phyloP scores from a whole-genome alignment of 2,888 invertebrate species.

The Zootermopsis nevadensis region DNA sequence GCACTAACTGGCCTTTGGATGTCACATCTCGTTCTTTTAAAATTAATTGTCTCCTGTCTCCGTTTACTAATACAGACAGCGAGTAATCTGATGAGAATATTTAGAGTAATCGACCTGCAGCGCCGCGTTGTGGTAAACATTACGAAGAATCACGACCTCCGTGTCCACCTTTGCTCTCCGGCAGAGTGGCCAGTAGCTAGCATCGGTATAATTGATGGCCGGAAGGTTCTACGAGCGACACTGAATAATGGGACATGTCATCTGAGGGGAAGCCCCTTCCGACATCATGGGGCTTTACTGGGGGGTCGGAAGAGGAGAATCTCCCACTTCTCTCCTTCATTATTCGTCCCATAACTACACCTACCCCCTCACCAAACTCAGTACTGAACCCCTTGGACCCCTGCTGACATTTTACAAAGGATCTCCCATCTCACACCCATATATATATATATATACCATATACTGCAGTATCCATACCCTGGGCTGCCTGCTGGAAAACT shows the following conservation, averaged over 20 bases:
- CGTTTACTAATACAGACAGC: no score
- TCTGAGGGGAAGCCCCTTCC: conserved; percentile 47
- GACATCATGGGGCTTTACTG: neutral
- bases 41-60: no score
- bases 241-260: conserved; percentile 51
- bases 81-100: neutral
- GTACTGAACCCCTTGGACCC: neutral
- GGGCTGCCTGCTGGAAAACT: neutral
- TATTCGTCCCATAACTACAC: conserved; percentile 36
- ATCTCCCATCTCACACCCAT: conserved; percentile 43
- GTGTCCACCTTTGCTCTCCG: conserved; percentile 19
- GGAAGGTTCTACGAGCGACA: conserved; percentile 48
- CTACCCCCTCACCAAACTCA: conserved; percentile 8
- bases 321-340: conserved; percentile 46
- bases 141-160: neutral
- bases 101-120: neutral
- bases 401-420: conserved; percentile 47
- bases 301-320: conserved; percentile 44
- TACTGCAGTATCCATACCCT: neutral
- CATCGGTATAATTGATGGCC: conserved; percentile 49
- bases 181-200: neutral
- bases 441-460: conserved; percentile 35
- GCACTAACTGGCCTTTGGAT: no score
- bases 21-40: no score
- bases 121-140: neutral